Conservation (phyloP, 2,888 invertebrate genomes). For the Cheilosia grossa region DNA sequence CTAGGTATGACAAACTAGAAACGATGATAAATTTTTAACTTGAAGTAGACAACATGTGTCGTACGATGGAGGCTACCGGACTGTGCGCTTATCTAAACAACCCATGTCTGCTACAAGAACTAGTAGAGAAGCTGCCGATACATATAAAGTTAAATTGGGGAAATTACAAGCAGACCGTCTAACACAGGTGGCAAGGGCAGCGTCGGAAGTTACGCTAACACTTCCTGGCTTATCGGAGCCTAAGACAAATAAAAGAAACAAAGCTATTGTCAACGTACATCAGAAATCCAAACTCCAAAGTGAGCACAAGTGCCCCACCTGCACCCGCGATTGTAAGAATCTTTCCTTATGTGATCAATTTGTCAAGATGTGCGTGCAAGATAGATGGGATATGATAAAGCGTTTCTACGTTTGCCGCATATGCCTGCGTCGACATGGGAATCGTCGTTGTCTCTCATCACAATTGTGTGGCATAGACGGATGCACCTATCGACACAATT, state of each 20-base stretch:
- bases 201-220: constrained; percentile 18
- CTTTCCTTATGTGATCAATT: not conserved
- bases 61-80: constrained; percentile 8
- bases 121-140: constrained; percentile 20
- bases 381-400: constrained; percentile 51
- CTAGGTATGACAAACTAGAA: constrained; percentile 11
- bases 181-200: constrained; percentile 1
- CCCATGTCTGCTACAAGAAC: constrained; percentile 34
- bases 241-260: not conserved
- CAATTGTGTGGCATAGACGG: constrained; percentile 35
- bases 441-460: constrained; percentile 33
- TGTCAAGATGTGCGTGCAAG: not conserved
- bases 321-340: constrained; percentile 3
- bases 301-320: not conserved
- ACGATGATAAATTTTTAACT: constrained; percentile 26
- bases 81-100: constrained; percentile 27
- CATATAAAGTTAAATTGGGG: constrained; percentile 30
- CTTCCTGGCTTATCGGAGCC: not conserved
- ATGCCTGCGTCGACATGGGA: constrained; percentile 44
- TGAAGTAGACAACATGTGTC: constrained; percentile 13
- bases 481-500: constrained; percentile 52
- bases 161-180: constrained; percentile 23
- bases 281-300: not conserved
- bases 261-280: constrained; percentile 19
- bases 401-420: constrained; percentile 21